phyloP scores from a whole-genome alignment of 1,140 invertebrate species.

The Drosophila biarmipes region DNA sequence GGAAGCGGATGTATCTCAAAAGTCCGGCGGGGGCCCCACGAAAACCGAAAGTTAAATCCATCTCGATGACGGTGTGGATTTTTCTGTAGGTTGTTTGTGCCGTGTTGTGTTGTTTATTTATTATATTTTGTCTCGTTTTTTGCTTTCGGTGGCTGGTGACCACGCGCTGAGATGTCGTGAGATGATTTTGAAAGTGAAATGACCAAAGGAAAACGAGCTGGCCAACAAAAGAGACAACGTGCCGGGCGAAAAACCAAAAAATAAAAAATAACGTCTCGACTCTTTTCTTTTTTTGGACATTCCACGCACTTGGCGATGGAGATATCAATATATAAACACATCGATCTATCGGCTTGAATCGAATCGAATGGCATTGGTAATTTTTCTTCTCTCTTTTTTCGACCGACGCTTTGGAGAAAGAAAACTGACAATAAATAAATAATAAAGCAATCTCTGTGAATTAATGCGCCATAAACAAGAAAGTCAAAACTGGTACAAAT shows the following conservation, averaged over 20 bases:
- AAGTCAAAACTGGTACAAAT: conserved; percentile 84
- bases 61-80: conserved; percentile 69
- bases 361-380: conserved; percentile 43
- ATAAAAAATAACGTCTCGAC: not conserved
- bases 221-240: conserved; percentile 38
- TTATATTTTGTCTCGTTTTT: conserved; percentile 17
- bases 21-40: conserved; percentile 34
- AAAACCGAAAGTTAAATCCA: conserved; percentile 78
- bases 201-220: conserved; percentile 60
- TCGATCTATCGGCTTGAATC: conserved; percentile 22
- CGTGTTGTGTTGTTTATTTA: conserved; percentile 24
- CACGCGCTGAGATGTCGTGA: conserved; percentile 64
- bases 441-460: conserved; percentile 78
- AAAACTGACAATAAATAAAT: conserved; percentile 80
- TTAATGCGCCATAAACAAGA: conserved; percentile 83
- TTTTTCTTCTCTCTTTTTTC: conserved; percentile 54
- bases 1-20: conserved; percentile 73
- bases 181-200: conserved; percentile 81
- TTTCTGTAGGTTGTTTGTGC: conserved; percentile 27
- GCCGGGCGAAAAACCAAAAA: conserved; percentile 10
- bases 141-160: conserved; percentile 56
- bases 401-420: conserved; percentile 28
- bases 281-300: conserved; percentile 45
- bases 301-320: conserved; percentile 38
- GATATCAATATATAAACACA: conserved; percentile 52